These are phyloP conservation scores for Ibycter americanus DNA, from an alignment of 2,797 vertebrate genomes.

Conservation along the genomic window DNA sequence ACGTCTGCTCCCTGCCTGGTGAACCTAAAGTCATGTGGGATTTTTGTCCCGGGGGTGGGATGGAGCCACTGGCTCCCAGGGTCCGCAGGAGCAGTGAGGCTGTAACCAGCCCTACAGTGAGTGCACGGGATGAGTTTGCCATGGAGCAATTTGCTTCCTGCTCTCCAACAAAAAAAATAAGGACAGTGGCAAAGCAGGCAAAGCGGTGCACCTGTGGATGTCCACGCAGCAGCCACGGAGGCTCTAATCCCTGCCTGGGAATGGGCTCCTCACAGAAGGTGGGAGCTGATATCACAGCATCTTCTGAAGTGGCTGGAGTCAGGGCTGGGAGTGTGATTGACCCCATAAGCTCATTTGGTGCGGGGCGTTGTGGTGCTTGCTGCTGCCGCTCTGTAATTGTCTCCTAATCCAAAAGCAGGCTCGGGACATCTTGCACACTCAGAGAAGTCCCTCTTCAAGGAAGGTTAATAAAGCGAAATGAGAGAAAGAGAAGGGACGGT, in stretches of 20 bases:
- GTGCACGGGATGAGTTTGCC: not conserved
- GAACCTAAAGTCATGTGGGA: not conserved
- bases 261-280: not conserved
- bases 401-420: not conserved
- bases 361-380: fast-evolving
- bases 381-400: not conserved
- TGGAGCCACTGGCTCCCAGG: fast-evolving
- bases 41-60: not conserved
- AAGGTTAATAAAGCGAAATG: not conserved
- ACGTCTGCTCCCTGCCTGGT: not conserved
- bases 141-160: not conserved
- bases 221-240: fast-evolving
- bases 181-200: not conserved
- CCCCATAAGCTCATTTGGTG: not conserved
- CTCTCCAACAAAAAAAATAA: not conserved
- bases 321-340: not conserved
- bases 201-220: fast-evolving
- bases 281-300: not conserved
- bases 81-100: not conserved
- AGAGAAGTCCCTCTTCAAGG: not conserved
- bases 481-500: not conserved
- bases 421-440: not conserved
- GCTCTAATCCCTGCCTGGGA: not conserved
- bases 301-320: not conserved
- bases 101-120: not conserved